Conservation (phyloP, 2,797 vertebrate species). For the Iguana delicatissima region DNA sequence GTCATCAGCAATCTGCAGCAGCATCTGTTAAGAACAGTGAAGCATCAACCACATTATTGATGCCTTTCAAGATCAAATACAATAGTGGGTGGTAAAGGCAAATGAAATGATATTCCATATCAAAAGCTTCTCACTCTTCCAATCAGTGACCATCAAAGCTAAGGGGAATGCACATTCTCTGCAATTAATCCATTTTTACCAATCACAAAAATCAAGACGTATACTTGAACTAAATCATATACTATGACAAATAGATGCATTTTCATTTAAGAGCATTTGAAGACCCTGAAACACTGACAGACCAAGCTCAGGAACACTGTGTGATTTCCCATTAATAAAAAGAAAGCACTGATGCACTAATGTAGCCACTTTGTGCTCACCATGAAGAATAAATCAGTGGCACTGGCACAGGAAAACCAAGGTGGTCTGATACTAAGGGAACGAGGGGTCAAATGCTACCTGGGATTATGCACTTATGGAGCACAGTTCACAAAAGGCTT, state of each 20-base stretch:
- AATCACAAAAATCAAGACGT: no score
- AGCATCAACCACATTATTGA: not conserved
- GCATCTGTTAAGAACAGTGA: conserved; percentile 84
- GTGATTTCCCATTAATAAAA: not conserved
- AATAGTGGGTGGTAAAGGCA: rapidly evolving
- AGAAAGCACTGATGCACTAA: not conserved
- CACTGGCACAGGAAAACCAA: not conserved
- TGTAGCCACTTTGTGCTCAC: not conserved
- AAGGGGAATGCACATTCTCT: no score
- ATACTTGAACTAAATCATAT: no score
- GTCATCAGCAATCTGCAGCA: conserved; percentile 97
- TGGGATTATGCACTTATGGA: not conserved
- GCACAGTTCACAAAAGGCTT: conserved; percentile 36
- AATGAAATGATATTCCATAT: not conserved
- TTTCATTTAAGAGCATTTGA: no score
- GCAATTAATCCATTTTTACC: not conserved
- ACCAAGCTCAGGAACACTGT: no score
- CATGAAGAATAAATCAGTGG: not conserved
- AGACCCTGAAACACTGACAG: no score
- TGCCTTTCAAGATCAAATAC: not conserved
- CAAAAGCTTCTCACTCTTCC: not conserved
- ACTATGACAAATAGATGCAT: no score
- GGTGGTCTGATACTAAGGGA: not conserved
- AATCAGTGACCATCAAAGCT: not conserved
- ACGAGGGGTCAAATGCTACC: rapidly evolving